Base-by-base conservation (phyloP, 1,140 invertebrate genomes). In the Octopus bimaculoides region DNA sequence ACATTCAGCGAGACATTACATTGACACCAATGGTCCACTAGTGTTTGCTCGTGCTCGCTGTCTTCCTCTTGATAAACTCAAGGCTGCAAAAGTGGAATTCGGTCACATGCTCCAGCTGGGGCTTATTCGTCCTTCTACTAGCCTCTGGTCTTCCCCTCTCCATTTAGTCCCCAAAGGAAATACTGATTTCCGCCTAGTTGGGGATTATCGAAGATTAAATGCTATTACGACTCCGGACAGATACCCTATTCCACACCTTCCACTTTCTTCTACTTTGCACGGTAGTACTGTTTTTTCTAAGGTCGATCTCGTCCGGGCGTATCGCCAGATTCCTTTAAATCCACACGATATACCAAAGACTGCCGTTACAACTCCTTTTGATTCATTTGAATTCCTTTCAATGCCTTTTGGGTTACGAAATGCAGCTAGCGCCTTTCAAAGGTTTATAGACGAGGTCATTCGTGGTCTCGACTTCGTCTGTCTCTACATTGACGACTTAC, bases 161-260 rank as follows among this genome's bases (percentile, higher is more conserved):
- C 88, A 91, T 79, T 84, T 92, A 75, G 89, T 90, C 0, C 83
- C 82, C 8, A 92, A 92, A 79, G 83, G 85, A 77, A 83, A 87
- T 79, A 89, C 87, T 7, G 79, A 80, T 8, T 90, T 85, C 82
- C 80, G 91, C 53, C 83, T 87, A 0, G 90, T 87, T 79, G 89
- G 91, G 0, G 91, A 92, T 83, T 92, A 91, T 80, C 82, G 89
- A 5, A 69, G 77, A 17, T 80, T 92, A 0, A 92, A 92, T 82
- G 71, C 83, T 0, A 52, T 86, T 7, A 92, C 90, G 7, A 77
- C 85, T 0, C 82, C 85, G 66, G 91, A 93, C 56, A 20, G 77
- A 4, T 75, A 75, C 54, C 69, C 78, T 5, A 20, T 79, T 17
- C 61, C 78, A 17, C 78, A 79, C 54, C 73, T 79, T 75, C 78